Conservation (phyloP, 92 coral and sea anemone genomes). For the Zoanthus gigantus region DNA sequence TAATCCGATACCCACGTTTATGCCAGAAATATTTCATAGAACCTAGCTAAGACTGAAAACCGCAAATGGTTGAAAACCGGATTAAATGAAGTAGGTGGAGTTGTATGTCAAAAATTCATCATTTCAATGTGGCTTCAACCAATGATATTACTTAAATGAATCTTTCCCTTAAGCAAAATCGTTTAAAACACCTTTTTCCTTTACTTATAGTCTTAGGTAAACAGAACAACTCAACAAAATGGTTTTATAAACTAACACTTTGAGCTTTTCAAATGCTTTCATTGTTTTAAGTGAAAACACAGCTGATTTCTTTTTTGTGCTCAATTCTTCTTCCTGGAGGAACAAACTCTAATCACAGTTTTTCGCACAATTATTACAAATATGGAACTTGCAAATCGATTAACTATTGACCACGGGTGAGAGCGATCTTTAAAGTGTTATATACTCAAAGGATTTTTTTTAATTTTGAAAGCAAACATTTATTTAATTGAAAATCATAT, state of each 20-base stretch:
- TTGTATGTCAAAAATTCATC: neutral
- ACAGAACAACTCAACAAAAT: neutral
- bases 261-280: neutral
- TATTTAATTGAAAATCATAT: no score
- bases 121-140: neutral
- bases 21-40: neutral
- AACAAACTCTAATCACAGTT: neutral
- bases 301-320: neutral
- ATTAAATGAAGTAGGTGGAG: neutral
- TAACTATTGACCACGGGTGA: slow-evolving; percentile 23
- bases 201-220: neutral
- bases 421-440: neutral
- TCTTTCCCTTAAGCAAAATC: neutral
- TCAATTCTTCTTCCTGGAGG: slow-evolving; percentile 3
- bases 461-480: no score
- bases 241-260: neutral
- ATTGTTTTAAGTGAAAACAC: slow-evolving; percentile 10
- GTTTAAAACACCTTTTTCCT: neutral
- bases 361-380: slow-evolving; percentile 1
- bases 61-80: neutral
- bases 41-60: neutral
- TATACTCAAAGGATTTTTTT: no score
- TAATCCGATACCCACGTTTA: neutral
- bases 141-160: neutral
- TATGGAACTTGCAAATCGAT: neutral